Evolutionary conservation across 2,797 vertebrate genomes (phyloP).

Genomic region (Mareca penelope): DNA sequence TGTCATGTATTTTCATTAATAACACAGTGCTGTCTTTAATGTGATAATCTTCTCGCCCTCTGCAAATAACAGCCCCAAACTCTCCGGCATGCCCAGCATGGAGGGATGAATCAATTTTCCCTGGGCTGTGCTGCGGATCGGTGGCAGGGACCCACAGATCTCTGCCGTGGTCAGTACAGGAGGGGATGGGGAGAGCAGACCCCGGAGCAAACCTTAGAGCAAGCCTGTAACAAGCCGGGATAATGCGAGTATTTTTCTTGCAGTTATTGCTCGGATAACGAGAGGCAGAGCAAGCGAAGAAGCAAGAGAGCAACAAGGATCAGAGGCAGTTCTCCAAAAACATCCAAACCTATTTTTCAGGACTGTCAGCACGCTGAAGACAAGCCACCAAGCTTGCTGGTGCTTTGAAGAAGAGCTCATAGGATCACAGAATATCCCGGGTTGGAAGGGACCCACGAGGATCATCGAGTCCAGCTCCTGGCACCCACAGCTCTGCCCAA

Average conservation of each 20-base stretch:
- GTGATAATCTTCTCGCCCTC: not conserved
- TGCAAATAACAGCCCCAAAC: not conserved
- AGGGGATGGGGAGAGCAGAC: not conserved
- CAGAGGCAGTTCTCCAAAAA: not conserved
- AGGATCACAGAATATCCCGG: no score
- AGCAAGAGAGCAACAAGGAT: not conserved
- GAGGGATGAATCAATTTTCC: not conserved
- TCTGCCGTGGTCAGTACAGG: accelerated
- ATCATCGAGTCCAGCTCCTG: no score
- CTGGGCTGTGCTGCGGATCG: accelerated
- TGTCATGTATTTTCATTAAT: slow-evolving; percentile 35
- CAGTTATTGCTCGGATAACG: not conserved
- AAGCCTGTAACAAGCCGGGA: not conserved
- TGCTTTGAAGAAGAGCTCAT: not conserved
- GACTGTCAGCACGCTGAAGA: not conserved
- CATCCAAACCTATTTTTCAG: not conserved
- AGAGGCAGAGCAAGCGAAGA: not conserved
- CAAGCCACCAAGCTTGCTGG: not conserved
- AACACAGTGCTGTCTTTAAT: slow-evolving; percentile 1
- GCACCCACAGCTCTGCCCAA: no score
- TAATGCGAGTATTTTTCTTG: not conserved
- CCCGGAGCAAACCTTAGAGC: not conserved
- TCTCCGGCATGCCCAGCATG: accelerated
- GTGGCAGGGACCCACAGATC: accelerated
- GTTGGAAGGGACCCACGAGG: no score